phyloP scores from a whole-genome alignment of 2,888 invertebrate species.

The Leptinotarsa peninsularis region DNA sequence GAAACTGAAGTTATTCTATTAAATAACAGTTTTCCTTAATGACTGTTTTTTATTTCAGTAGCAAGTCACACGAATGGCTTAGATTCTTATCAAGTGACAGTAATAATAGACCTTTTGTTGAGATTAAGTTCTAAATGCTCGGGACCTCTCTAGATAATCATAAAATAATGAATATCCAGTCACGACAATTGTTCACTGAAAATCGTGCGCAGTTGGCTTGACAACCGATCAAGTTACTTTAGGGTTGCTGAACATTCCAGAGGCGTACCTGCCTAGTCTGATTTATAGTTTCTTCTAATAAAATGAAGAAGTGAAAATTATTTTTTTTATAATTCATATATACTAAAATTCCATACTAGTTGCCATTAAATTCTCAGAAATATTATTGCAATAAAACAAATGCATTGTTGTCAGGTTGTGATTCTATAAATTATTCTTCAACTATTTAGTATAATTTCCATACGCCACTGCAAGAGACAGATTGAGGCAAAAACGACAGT shows the following conservation, averaged over 20 bases:
- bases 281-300: no score
- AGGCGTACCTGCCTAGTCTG: background rate
- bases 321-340: no score
- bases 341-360: no score
- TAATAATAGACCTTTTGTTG: conserved; percentile 18
- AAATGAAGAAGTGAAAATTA: no score
- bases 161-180: conserved; percentile 36
- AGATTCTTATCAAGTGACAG: conserved; percentile 23
- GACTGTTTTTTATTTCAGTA: conserved; percentile 13
- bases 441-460: no score
- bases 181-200: conserved; percentile 30
- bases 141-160: conserved; percentile 33
- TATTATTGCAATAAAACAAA: no score
- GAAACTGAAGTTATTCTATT: background rate
- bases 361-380: no score
- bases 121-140: conserved; percentile 24
- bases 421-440: no score
- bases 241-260: conserved; percentile 4
- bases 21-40: background rate
- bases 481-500: no score
- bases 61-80: conserved; percentile 12
- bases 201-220: conserved; percentile 30
- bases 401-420: no score
- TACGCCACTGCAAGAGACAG: no score
- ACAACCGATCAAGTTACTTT: conserved; percentile 33